phyloP scores from a whole-genome alignment of 2,113 vertebrate genomes.

The Chionodraco myersi region DNA sequence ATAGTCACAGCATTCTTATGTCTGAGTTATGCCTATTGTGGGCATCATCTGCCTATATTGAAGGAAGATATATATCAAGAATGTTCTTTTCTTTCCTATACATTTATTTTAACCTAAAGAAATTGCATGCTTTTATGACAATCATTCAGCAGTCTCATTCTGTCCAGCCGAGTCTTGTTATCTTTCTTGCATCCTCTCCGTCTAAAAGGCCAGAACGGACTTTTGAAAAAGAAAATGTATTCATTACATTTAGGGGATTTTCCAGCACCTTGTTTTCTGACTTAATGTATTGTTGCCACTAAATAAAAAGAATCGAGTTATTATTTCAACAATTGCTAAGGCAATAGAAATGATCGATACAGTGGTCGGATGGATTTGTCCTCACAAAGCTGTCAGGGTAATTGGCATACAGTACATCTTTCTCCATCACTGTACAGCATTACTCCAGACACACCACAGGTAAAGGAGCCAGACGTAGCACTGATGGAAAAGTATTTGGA shows the following conservation, averaged over 20 bases:
- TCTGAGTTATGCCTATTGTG: slow-evolving; percentile 19
- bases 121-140: neutral
- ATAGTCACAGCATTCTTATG: slow-evolving; percentile 11
- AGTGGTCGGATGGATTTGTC: neutral
- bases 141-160: neutral
- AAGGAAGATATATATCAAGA: neutral
- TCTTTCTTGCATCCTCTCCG: neutral
- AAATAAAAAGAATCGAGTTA: neutral
- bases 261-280: neutral
- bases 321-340: neutral
- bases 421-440: neutral
- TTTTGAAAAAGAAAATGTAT: neutral
- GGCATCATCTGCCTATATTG: slow-evolving; percentile 5
- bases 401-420: neutral
- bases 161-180: neutral
- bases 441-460: neutral
- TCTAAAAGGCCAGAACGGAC: neutral
- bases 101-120: slow-evolving; percentile 15
- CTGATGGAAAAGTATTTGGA: slow-evolving; percentile 1
- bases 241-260: neutral
- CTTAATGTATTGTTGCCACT: neutral
- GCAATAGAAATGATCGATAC: neutral
- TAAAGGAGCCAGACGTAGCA: neutral
- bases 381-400: neutral
- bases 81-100: neutral